These are phyloP conservation scores for Myotis brandtii DNA, from an alignment of 2,113 vertebrate genomes.

Conservation along the genomic window DNA sequence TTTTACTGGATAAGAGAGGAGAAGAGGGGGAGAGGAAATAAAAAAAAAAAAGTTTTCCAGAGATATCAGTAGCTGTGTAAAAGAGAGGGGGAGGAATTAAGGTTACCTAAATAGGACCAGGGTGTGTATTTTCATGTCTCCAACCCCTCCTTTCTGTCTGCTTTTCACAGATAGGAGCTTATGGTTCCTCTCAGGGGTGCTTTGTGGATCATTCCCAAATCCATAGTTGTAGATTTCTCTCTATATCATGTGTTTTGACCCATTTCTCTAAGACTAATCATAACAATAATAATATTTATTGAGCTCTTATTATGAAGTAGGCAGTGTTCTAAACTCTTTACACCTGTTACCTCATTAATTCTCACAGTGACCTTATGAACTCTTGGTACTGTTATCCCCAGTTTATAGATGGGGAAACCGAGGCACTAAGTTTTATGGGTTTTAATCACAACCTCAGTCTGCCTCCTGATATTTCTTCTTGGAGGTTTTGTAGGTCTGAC, in stretches of 20 bases:
- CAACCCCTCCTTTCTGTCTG: neutral
- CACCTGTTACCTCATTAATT: neutral
- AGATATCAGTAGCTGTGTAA: neutral
- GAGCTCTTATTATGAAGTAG: neutral
- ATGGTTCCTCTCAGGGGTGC: neutral
- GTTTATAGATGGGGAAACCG: neutral
- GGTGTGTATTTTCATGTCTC: neutral
- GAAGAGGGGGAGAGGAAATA: neutral
- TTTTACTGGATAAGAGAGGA: neutral
- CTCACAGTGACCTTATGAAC: neutral
- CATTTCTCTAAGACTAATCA: neutral
- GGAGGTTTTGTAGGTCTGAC: neutral
- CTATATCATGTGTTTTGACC: neutral
- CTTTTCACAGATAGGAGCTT: neutral
- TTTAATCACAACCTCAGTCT: neutral
- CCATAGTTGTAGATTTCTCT: neutral
- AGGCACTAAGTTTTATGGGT: neutral
- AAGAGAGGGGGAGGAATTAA: neutral
- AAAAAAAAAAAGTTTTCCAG: neutral
- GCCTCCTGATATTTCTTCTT: neutral
- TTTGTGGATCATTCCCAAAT: neutral
- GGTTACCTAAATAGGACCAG: neutral
- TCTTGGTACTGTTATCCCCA: neutral
- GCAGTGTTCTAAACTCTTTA: neutral
- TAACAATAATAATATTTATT: neutral